Evolutionary conservation across 2,888 invertebrate species (phyloP), one percentile per base, ranked within the genome.

Genomic region (Neelides folsomi): DNA sequence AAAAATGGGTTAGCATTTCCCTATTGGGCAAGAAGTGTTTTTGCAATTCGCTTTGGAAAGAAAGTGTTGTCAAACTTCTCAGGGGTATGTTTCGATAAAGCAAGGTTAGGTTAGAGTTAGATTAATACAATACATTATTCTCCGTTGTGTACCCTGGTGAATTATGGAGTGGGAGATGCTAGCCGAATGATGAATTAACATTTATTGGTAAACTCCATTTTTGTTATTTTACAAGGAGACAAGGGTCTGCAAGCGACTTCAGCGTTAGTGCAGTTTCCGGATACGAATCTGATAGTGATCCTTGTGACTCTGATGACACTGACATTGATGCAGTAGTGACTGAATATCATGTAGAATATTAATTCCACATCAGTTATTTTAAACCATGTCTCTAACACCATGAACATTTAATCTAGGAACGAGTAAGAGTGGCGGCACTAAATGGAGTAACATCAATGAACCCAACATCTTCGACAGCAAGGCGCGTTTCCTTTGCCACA

Each of bases 261-360:
- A 61, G 63, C 37, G 55, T 61, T 15, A 64, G 64, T 43, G 60
- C 58, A 15, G 64, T 64, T 4, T 66, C 66, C 4, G 66, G 65
- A 1, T 66, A 66, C 40, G 66, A 65, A 43, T 64, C 65, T 2
- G 80, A 80, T 57, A 81, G 79, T 58, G 62, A 59, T 7, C 52
- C 44, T 16, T 55, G 54, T 42, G 51, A 51, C 2, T 56, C 59
- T 1, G 64, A 62, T 54, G 62, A 66, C 35, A 83, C 83, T 1
- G 84, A 84, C 65, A 82, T 84, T 50, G 84, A 84, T 67, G 81
- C 81, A 1, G 81, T 81, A 13, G 83, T 84, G 1, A 82, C 82
- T 66, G 83, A 83, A 66, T 84, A 83, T 66, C 77, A 78, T 54
- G 83, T 83, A 66, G 77, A 78, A 63, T 38, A 38, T 36, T 42